These are phyloP conservation scores for Pharmacophagus antenor DNA, from an alignment of 2,888 invertebrate species.

Conservation along the genomic window DNA sequence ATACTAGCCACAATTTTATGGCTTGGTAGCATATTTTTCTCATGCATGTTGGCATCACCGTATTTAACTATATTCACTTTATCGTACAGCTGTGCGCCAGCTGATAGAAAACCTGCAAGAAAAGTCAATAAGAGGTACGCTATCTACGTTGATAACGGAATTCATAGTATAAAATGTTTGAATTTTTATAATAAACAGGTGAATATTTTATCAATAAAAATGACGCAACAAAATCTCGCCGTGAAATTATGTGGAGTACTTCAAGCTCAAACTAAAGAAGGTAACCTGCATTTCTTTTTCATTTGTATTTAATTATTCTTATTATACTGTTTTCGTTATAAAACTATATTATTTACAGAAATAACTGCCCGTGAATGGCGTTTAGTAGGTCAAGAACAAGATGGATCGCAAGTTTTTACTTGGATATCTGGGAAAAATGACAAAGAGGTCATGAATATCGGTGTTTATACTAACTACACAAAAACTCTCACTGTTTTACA, in stretches of 20 bases:
- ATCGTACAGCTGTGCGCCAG: constrained; percentile 75
- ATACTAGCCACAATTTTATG: constrained; percentile 39
- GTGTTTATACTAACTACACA: constrained; percentile 82
- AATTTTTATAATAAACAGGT: constrained; percentile 44
- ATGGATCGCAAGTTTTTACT: constrained; percentile 86
- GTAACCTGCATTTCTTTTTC: constrained; percentile 44
- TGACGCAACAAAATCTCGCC: constrained; percentile 78
- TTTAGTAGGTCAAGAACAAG: constrained; percentile 89
- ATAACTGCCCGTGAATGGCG: constrained; percentile 88
- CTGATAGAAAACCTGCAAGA: constrained; percentile 72
- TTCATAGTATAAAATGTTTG: constrained; percentile 41
- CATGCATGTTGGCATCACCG: constrained; percentile 49
- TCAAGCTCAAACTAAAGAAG: constrained; percentile 70
- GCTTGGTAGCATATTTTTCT: constrained; percentile 39
- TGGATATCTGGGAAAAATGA: constrained; percentile 76
- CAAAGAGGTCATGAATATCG: constrained; percentile 72
- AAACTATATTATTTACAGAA: constrained; percentile 58
- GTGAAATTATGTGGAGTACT: constrained; percentile 81
- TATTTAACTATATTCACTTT: constrained; percentile 53
- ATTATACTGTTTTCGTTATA: background rate
- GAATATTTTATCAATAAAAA: constrained; percentile 41
- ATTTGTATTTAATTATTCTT: background rate
- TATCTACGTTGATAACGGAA: constrained; percentile 52
- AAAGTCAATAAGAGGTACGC: constrained; percentile 65
- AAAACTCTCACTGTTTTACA: constrained; percentile 83